Conservation (phyloP, 2,888 invertebrate genomes). For the Drosophila pseudotalamancana region DNA sequence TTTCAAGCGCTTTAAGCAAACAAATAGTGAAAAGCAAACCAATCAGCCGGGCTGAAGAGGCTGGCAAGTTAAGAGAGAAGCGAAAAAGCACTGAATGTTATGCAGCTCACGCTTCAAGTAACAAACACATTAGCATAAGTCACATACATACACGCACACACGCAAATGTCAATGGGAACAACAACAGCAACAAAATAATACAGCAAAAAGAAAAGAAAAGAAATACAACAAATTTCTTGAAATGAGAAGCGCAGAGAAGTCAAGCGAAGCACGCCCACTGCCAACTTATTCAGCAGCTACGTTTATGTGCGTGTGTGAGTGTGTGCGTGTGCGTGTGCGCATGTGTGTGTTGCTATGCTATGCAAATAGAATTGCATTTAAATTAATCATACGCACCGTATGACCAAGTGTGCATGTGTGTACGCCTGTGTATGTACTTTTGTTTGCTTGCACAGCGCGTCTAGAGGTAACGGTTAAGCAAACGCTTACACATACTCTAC, state of each 20-base stretch:
- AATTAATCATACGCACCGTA: constrained; percentile 78
- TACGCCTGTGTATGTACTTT: constrained; percentile 7
- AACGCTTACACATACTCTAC: constrained; percentile 29
- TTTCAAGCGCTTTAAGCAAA: constrained; percentile 69
- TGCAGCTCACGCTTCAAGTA: constrained; percentile 56
- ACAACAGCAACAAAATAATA: constrained; percentile 15
- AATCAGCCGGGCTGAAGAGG: not conserved
- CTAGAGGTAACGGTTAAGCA: constrained; percentile 12
- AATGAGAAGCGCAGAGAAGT: not conserved
- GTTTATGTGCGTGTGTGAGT: not conserved
- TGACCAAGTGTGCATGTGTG: constrained; percentile 14
- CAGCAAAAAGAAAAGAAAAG: not conserved
- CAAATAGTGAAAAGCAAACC: constrained; percentile 27
- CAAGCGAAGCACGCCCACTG: constrained; percentile 9
- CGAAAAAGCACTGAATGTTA: constrained; percentile 5
- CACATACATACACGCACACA: constrained; percentile 23
- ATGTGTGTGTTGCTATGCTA: constrained; percentile 25
- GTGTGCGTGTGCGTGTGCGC: not conserved
- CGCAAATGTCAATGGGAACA: constrained; percentile 35
- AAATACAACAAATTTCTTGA: constrained; percentile 8
- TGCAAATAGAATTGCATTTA: constrained; percentile 76
- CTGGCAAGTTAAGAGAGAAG: not conserved
- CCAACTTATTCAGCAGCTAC: constrained; percentile 12
- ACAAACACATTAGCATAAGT: constrained; percentile 64
- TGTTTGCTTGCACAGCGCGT: not conserved